Percentiles rank a stretch among this genome's conserved stretches.
Evolutionary conservation across 1,140 invertebrate species (phyloP).

Genomic region (Habropoda laboriosa): DNA sequence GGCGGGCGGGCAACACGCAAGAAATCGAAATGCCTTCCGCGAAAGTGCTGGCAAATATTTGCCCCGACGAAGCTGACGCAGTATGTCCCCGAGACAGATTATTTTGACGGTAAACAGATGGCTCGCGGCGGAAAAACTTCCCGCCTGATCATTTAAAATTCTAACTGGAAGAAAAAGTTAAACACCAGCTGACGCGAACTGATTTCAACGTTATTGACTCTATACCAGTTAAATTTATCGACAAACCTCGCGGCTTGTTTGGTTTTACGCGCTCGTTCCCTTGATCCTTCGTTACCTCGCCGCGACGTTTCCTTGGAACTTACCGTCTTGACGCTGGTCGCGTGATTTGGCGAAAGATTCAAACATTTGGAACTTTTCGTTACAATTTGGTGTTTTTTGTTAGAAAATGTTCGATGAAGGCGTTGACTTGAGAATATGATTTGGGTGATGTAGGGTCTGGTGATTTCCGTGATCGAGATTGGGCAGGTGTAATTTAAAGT

Average conservation of each 20-base stretch:
- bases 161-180: not conserved
- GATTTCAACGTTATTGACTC: not conserved
- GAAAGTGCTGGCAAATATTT: constrained; percentile 9
- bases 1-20: not conserved
- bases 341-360: too few relatives aligned
- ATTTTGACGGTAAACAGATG: not conserved
- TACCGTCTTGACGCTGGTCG: too few relatives aligned
- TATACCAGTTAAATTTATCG: not conserved
- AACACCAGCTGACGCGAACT: not conserved
- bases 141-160: not conserved
- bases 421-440: too few relatives aligned
- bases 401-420: too few relatives aligned
- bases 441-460: too few relatives aligned
- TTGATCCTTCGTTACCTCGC: not conserved
- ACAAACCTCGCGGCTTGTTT: not conserved
- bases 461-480: too few relatives aligned
- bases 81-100: not conserved
- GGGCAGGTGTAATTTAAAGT: too few relatives aligned
- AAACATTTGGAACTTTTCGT: too few relatives aligned
- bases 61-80: not conserved
- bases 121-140: not conserved
- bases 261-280: not conserved
- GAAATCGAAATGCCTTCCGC: not conserved
- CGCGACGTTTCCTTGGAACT: not conserved
- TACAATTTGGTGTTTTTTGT: too few relatives aligned